These are phyloP conservation scores for Heliothis peltigera DNA, from an alignment of 2,888 invertebrate genomes.

Conservation along the genomic window DNA sequence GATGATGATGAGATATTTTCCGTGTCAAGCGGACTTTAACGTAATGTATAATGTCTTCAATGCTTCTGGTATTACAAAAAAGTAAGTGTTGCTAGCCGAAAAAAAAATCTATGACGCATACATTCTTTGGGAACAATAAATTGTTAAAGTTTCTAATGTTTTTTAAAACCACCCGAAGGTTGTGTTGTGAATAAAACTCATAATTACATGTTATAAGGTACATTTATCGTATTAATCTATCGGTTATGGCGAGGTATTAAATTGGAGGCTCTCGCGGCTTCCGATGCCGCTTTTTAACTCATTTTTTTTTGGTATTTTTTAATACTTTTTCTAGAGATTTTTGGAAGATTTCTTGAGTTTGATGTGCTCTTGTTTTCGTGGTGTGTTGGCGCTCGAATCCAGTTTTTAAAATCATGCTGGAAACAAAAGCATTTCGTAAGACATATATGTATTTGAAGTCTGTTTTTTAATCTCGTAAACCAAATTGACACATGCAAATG, in stretches of 20 bases:
- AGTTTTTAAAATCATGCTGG: too few species aligned
- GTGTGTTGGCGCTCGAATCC: not conserved
- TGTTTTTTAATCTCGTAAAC: too few species aligned
- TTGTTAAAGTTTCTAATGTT: constrained; percentile 58
- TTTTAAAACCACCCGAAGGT: constrained; percentile 62
- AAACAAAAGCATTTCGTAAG: too few species aligned
- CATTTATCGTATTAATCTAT: constrained; percentile 86
- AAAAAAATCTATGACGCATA: constrained; percentile 44
- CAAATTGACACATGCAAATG: too few species aligned
- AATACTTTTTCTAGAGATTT: constrained; percentile 11
- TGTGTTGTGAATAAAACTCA: constrained; percentile 76
- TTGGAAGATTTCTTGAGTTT: constrained; percentile 38
- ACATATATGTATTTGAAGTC: too few species aligned
- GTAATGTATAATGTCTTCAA: too few species aligned
- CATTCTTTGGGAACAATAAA: constrained; percentile 49
- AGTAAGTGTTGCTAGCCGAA: not conserved
- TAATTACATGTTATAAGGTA: constrained; percentile 77
- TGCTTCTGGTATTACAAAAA: constrained; percentile 4
- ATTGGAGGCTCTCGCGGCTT: constrained; percentile 65
- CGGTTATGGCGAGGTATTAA: constrained; percentile 67
- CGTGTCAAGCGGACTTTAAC: too few species aligned
- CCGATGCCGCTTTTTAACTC: constrained; percentile 64
- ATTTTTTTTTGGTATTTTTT: constrained; percentile 27
- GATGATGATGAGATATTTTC: too few species aligned
- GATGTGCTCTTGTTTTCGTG: constrained; percentile 26